Percentiles rank a stretch among this genome's conserved stretches.
Conservation (phyloP, 2,888 invertebrate genomes). For the Spialia ferax region DNA sequence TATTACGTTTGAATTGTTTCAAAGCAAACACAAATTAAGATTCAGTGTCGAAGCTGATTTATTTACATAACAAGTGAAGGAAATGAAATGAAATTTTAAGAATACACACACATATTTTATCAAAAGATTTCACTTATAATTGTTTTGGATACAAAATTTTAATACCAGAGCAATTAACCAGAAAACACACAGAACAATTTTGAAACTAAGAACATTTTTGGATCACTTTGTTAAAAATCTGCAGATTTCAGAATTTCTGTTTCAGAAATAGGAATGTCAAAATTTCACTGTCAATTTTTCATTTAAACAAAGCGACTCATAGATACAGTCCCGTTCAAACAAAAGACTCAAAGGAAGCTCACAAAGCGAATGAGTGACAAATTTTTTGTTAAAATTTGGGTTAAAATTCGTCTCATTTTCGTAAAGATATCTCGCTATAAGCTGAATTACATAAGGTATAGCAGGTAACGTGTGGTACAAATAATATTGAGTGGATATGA, state of each 20-base stretch:
- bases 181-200: not conserved
- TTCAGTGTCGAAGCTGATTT: too few relatives aligned
- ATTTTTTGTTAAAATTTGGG: not conserved
- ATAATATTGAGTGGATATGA: too few relatives aligned
- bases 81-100: too few relatives aligned
- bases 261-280: not conserved
- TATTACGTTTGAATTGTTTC: too few relatives aligned
- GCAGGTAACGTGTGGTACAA: not conserved
- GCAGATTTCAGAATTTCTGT: too few relatives aligned
- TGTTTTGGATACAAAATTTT: too few relatives aligned
- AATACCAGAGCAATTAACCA: too few relatives aligned
- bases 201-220: not conserved
- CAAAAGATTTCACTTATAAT: too few relatives aligned
- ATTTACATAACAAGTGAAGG: too few relatives aligned
- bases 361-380: not conserved
- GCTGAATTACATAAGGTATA: not conserved
- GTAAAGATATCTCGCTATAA: not conserved
- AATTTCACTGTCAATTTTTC: not conserved
- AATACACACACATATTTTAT: too few relatives aligned
- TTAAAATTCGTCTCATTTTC: not conserved
- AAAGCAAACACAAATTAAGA: too few relatives aligned
- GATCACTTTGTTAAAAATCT: not conserved
- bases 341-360: not conserved
- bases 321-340: not conserved
- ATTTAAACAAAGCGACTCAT: not conserved